A percentile compares a stretch with the other conserved stretches of the same genome.
These are phyloP conservation scores for Probaryconus sp. DNA, from an alignment of 1,140 invertebrate genomes.

Conservation along the genomic window DNA sequence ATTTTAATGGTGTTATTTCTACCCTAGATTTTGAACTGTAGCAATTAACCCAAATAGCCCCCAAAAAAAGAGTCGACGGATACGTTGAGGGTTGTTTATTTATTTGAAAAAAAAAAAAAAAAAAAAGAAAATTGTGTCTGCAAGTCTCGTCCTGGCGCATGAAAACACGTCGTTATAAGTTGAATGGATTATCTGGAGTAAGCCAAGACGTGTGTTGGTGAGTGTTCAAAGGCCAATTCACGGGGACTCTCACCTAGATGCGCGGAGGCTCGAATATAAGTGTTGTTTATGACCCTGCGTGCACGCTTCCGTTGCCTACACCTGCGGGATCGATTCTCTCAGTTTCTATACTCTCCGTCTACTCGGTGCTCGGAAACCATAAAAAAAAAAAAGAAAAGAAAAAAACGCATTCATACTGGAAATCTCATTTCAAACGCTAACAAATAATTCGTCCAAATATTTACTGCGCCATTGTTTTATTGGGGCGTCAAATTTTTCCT, in stretches of 20 bases:
- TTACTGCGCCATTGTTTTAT: neutral
- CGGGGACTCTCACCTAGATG: constrained; percentile 16
- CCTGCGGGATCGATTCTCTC: constrained; percentile 10
- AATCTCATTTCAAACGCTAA: neutral
- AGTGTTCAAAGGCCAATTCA: constrained; percentile 33
- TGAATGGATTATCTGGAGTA: constrained; percentile 25
- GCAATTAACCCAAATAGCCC: too few species aligned
- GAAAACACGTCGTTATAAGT: constrained; percentile 15
- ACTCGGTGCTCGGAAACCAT: neutral
- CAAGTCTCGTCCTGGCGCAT: too few species aligned
- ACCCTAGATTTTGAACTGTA: too few species aligned
- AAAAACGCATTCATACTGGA: neutral
- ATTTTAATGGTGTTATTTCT: too few species aligned
- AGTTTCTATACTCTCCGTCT: neutral
- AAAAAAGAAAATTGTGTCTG: too few species aligned
- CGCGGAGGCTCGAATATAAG: neutral
- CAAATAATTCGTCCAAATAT: neutral
- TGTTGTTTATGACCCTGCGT: constrained; percentile 3
- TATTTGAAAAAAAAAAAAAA: too few species aligned
- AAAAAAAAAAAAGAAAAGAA: constrained; percentile 4
- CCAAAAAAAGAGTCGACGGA: too few species aligned
- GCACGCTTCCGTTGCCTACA: neutral
- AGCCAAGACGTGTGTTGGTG: neutral
- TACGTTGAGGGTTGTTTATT: too few species aligned
- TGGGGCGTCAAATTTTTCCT: too few species aligned